Percentiles rank a stretch among this genome's conserved stretches.
Conservation (phyloP, 2,113 vertebrate species). For the Haplochromis vanheusdeni region DNA sequence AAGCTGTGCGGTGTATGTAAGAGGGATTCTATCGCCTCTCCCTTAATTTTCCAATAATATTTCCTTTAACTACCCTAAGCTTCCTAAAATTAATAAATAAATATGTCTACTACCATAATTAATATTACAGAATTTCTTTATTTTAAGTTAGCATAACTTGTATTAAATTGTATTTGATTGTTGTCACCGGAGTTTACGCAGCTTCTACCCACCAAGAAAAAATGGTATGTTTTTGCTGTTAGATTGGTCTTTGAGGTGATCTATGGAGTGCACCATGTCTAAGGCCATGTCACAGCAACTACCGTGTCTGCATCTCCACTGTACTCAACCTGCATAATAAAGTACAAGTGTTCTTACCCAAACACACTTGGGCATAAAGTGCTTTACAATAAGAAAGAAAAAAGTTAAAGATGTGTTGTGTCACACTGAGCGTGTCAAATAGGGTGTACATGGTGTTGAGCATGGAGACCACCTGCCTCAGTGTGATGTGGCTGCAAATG, state of each 20-base stretch:
- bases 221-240: constrained; percentile 75
- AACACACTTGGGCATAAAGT: not conserved
- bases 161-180: not conserved
- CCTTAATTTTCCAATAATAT: not conserved
- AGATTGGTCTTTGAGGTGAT: constrained; percentile 72
- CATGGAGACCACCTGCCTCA: constrained; percentile 74
- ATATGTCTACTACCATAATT: not conserved
- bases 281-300: constrained; percentile 75
- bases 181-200: not conserved
- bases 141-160: not conserved
- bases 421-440: constrained; percentile 74
- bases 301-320: constrained; percentile 73
- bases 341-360: not conserved
- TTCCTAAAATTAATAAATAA: not conserved
- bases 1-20: not conserved
- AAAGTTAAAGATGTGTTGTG: constrained; percentile 69
- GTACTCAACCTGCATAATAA: constrained; percentile 59
- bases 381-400: not conserved
- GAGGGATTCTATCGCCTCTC: not conserved
- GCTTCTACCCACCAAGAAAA: constrained; percentile 57
- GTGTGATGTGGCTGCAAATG: constrained; percentile 74
- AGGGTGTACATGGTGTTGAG: constrained; percentile 74
- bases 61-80: not conserved
- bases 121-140: not conserved
- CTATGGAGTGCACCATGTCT: constrained; percentile 72